Evolutionary conservation across 2,113 vertebrate genomes (phyloP).

Genomic region (Hippocampus mohnikei): DNA sequence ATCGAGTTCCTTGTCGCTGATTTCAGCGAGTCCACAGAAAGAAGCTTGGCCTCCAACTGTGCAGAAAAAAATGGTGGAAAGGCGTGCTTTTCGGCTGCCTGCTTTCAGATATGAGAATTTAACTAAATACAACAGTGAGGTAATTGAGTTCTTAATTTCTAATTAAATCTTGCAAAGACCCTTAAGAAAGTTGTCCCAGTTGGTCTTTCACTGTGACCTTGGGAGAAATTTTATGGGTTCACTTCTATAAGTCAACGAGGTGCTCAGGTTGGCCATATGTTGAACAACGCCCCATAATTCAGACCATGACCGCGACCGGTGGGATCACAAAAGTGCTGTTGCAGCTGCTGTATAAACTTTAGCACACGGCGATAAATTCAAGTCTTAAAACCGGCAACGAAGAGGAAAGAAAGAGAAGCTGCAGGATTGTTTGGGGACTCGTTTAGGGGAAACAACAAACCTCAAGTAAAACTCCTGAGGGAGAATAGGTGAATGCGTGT

Average conservation of each 20-base stretch:
- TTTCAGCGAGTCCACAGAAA: neutral
- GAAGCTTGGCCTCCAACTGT: conserved; percentile 17
- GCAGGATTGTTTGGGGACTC: conserved; percentile 13
- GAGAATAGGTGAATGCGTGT: conserved; percentile 41
- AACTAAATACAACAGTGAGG: conserved; percentile 41
- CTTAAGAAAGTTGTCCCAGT: conserved; percentile 27
- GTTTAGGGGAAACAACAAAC: conserved; percentile 34
- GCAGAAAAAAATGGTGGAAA: conserved; percentile 36
- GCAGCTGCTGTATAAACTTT: conserved; percentile 13
- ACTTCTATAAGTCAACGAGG: conserved; percentile 19
- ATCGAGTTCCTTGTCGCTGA: neutral
- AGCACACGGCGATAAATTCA: neutral
- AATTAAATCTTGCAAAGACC: neutral
- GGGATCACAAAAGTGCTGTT: conserved; percentile 18
- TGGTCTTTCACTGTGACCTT: conserved; percentile 31
- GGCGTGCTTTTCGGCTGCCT: conserved; percentile 44
- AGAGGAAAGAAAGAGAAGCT: neutral
- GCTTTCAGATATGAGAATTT: conserved; percentile 49
- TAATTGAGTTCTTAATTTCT: neutral
- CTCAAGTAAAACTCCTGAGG: conserved; percentile 39
- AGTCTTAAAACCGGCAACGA: conserved; percentile 11
- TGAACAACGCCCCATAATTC: conserved; percentile 13
- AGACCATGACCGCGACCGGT: neutral
- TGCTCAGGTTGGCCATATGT: conserved; percentile 15
- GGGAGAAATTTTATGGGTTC: conserved; percentile 37